Evolutionary conservation across 1,140 invertebrate genomes (phyloP), one percentile per base, ranked within the genome.

Genomic region (Penaeus vannamei): DNA sequence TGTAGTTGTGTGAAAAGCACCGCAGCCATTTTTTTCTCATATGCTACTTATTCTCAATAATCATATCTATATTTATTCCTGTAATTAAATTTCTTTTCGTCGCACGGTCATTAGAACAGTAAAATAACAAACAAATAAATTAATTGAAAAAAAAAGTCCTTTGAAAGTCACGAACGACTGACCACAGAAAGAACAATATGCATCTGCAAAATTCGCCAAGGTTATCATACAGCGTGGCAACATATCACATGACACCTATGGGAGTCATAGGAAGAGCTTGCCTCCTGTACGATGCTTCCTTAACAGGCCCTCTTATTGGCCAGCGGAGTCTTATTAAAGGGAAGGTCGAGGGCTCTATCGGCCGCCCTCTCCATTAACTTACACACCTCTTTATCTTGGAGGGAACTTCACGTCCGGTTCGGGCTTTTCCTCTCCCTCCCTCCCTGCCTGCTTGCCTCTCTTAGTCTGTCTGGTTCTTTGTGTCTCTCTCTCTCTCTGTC

Each of bases 201-300:
- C 85, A 87, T 87, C 53, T 82, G 60, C 60, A 76, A 76, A 76
- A 66, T 53, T 53, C 26, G 22, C 77, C 22, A 60, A 46, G 42
- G 79, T 81, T 87, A 87, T 87, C 85, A 80, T 87, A 87, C 77
- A 66, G 19, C 60, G 77, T 81, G 85, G 85, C 85, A 87, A 87
- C 85, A 62, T 59, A 61, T 69, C 85, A 69, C 85, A 87, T 87
- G 85, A 87, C 85, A 87, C 85, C 85, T 87, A 87, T 87, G 85
- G 85, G 85, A 87, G 85, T 87, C 80, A 87, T 87, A 81, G 85
- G 60, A 81, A 66, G 59, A 53, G 61, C 77, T 80, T 87, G 85
- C 85, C 85, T 87, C 85, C 60, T 87, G 85, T 82, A 82, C 85
- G 85, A 87, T 82, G 85, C 85, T 81, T 82, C 81, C 85, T 82